A percentile compares a stretch with the other conserved stretches of the same genome.
Conservation (phyloP, 2,797 vertebrate species). For the Hoplostethus mediterraneus region DNA sequence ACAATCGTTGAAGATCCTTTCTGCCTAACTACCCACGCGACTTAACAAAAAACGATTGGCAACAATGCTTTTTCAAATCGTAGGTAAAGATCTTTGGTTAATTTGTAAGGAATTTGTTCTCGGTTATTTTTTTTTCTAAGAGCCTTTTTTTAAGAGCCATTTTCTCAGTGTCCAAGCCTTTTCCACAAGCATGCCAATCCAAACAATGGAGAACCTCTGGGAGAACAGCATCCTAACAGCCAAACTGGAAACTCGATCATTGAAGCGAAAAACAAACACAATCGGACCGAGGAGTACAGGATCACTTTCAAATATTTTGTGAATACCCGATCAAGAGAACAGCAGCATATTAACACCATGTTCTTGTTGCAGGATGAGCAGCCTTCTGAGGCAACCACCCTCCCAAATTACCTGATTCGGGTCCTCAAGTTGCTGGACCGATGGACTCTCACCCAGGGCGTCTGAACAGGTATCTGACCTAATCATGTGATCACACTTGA, state of each 20-base stretch:
- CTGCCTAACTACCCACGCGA: slow-evolving; percentile 43
- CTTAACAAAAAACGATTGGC: slow-evolving; percentile 67
- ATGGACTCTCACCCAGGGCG: neutral
- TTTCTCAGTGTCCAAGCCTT: slow-evolving; percentile 55
- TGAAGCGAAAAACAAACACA: slow-evolving; percentile 51
- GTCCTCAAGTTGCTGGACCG: slow-evolving; percentile 49
- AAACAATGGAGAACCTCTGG: slow-evolving; percentile 79
- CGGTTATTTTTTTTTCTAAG: neutral
- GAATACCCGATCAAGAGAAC: slow-evolving; percentile 55
- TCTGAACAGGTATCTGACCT: slow-evolving; percentile 8
- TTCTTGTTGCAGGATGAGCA: slow-evolving; percentile 83
- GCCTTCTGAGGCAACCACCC: slow-evolving; percentile 27
- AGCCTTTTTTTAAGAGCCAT: slow-evolving; percentile 15
- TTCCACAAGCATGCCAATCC: slow-evolving; percentile 79
- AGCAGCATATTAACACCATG: slow-evolving; percentile 55
- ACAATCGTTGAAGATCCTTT: slow-evolving; percentile 45
- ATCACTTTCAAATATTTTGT: slow-evolving; percentile 32
- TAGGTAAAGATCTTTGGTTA: slow-evolving; percentile 8
- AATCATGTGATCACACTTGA: neutral
- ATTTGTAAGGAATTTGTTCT: slow-evolving; percentile 5
- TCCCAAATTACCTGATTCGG: slow-evolving; percentile 39
- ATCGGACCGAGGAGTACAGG: slow-evolving; percentile 59
- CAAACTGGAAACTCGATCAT: slow-evolving; percentile 72
- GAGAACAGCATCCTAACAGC: slow-evolving; percentile 67
- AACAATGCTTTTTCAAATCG: slow-evolving; percentile 36